Evolutionary conservation across 1,140 invertebrate genomes (phyloP).

Genomic region (Idris sp.): DNA sequence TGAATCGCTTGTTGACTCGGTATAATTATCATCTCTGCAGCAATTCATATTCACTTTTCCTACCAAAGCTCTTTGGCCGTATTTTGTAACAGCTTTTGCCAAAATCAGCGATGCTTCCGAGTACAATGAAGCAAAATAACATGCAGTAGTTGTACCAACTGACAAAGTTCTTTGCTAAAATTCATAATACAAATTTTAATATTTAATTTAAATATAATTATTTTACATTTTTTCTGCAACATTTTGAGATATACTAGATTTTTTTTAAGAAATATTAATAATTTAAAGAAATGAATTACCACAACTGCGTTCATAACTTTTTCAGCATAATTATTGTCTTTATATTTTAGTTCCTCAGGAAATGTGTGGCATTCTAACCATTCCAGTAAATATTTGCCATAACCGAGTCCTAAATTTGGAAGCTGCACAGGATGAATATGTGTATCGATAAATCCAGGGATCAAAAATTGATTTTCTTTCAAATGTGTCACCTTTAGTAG

Average conservation of each 20-base stretch:
- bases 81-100: constrained; percentile 81
- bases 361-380: constrained; percentile 94
- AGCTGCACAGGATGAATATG: constrained; percentile 94
- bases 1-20: constrained; percentile 79
- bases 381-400: constrained; percentile 87
- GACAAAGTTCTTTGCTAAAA: constrained; percentile 79
- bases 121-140: constrained; percentile 92
- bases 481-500: constrained; percentile 75
- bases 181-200: too few relatives aligned
- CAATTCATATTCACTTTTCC: constrained; percentile 93
- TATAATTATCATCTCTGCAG: constrained; percentile 77
- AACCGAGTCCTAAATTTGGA: constrained; percentile 88
- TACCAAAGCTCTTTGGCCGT: constrained; percentile 90
- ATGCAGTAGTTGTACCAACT: constrained; percentile 91
- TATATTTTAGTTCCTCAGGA: constrained; percentile 87
- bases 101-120: constrained; percentile 84
- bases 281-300: constrained; percentile 74
- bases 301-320: constrained; percentile 87
- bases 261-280: too few relatives aligned
- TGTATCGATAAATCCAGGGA: constrained; percentile 92
- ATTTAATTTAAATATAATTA: too few relatives aligned
- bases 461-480: constrained; percentile 83
- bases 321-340: constrained; percentile 84
- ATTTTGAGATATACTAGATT: too few relatives aligned
- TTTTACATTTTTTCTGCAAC: too few relatives aligned